Conservation (phyloP, 30 jellyfish, hydroid and myxozoan genomes). For the Hydractinia symbiolongicarpus region DNA sequence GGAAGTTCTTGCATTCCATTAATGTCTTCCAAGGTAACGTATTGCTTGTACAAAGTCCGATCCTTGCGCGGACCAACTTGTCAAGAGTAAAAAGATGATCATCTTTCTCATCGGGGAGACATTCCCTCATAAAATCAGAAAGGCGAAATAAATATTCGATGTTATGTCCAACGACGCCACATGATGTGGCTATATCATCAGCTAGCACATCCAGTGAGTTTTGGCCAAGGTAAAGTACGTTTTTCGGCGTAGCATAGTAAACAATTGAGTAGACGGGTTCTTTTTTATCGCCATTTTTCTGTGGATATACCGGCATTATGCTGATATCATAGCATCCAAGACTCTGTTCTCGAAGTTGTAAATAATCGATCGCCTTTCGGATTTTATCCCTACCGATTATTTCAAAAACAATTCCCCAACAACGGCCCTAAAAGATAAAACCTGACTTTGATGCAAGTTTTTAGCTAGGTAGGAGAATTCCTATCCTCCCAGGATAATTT, state of each 20-base stretch:
- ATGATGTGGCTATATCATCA: constrained; percentile 45
- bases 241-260: constrained; percentile 63
- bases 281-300: background rate
- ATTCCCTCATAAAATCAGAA: constrained; percentile 72
- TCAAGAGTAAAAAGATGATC: constrained; percentile 61
- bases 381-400: constrained; percentile 64
- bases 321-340: constrained; percentile 49
- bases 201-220: constrained; percentile 39
- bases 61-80: constrained; percentile 43
- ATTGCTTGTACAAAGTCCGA: constrained; percentile 51
- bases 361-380: constrained; percentile 45
- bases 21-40: constrained; percentile 45
- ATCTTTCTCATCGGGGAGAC: constrained; percentile 45
- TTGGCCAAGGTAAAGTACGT: constrained; percentile 45
- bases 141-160: constrained; percentile 72
- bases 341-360: constrained; percentile 68
- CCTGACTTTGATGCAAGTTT: background rate
- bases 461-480: too few species aligned
- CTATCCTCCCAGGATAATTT: too few species aligned
- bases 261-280: constrained; percentile 39
- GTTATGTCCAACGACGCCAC: constrained; percentile 70
- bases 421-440: constrained; percentile 48
- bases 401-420: constrained; percentile 76
- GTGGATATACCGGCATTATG: constrained; percentile 34
- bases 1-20: constrained; percentile 1